Base-by-base conservation (phyloP, 2,113 vertebrate genomes). In the Larimichthys crocea region DNA sequence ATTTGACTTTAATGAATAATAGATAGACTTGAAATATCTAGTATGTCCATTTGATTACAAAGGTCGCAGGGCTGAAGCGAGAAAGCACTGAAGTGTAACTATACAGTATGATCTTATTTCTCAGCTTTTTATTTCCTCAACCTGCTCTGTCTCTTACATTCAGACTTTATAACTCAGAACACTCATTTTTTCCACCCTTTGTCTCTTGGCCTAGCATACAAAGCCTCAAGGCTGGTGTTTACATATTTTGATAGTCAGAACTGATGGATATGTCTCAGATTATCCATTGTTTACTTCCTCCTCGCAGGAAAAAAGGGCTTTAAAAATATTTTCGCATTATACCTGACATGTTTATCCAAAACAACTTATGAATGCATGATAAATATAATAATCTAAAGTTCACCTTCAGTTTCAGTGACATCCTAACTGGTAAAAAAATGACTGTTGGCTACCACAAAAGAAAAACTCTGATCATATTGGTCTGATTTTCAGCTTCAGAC, bases 1-100 rank as follows among this genome's bases (percentile, higher is more conserved):
- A 69, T 82, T 83, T 75, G 60, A 83, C 70, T 82, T 65, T 29
- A 53, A 86, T 75, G 70, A 79, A 83, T 83, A 56, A 75, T 40
- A 79, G 71, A 86, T 75, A 3, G 44, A 68, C 75, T 65, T 46
- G 35, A 70, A 56, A 79, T 24, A 79, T 79, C 70, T 48, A 3
- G 20, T 19, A 31, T 17, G 46, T 82, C 79, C 31, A 15, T 60
- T 75, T n/a, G 11, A 74, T 77, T 68, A 60, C 73, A 68, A 67
- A 68, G 19, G 17, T 59, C 14, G 60, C 16, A n/a, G 40, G 26
- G 4, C 44, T 53, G 42, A 22, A 75, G 26, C 26, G 4, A n/a
- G 56, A 57, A 68, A 7, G 16, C 69, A 35, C 17, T 26, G 57
- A 29, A 61, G 79, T 24, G 7, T 11, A 24, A 5, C 67, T 15